Evolutionary conservation across 2,888 invertebrate species (phyloP).

Genomic region (Dryadula phaetusa): DNA sequence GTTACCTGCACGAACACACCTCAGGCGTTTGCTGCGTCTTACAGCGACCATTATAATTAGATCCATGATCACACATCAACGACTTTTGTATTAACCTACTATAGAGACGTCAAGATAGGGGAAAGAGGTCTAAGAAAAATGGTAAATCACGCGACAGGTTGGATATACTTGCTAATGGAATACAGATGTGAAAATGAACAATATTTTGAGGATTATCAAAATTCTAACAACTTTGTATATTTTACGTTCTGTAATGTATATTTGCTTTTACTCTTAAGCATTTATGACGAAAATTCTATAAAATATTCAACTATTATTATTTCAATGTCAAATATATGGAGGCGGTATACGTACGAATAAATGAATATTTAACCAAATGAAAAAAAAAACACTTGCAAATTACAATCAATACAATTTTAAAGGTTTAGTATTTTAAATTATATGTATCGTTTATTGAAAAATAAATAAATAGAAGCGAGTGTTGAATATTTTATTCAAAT

Average conservation of each 20-base stretch:
- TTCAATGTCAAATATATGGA: no score
- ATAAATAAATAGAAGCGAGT: no score
- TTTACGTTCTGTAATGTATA: background rate
- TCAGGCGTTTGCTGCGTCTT: slow-evolving; percentile 79
- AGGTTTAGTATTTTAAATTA: no score
- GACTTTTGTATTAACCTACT: slow-evolving; percentile 59
- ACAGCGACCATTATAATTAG: slow-evolving; percentile 64
- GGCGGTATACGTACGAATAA: no score
- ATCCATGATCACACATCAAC: slow-evolving; percentile 69
- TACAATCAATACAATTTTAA: no score
- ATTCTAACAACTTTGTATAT: slow-evolving; percentile 56
- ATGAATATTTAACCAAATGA: no score
- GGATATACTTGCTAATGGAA: slow-evolving; percentile 81
- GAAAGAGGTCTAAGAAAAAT: slow-evolving; percentile 55
- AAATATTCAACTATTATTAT: no score
- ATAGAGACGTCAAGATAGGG: slow-evolving; percentile 51
- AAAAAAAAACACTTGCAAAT: no score
- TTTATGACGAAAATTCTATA: background rate
- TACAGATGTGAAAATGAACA: slow-evolving; percentile 77
- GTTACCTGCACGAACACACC: slow-evolving; percentile 75
- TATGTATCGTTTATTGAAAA: no score
- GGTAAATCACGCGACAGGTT: slow-evolving; percentile 63
- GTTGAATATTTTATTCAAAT: no score
- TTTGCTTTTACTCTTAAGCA: background rate
- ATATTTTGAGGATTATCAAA: slow-evolving; percentile 69